These are phyloP conservation scores for Bubo blakistoni DNA, from an alignment of 2,113 vertebrate genomes.

Conservation along the genomic window DNA sequence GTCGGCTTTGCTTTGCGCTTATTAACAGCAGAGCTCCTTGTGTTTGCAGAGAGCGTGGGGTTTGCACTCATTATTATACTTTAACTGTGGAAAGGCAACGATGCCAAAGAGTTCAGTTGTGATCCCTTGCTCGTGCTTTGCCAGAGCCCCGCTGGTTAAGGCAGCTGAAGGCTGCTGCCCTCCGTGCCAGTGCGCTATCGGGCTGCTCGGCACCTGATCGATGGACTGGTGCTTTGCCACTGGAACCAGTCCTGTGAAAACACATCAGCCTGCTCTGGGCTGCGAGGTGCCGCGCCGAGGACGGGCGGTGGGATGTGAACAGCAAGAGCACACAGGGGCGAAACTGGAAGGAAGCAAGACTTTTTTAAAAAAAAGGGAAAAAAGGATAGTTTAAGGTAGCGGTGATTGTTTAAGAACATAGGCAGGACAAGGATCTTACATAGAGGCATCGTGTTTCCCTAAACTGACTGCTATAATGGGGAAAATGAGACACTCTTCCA, in stretches of 20 bases:
- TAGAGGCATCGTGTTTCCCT: neutral
- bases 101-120: neutral
- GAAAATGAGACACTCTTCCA: neutral
- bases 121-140: neutral
- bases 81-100: neutral
- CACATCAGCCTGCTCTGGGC: neutral
- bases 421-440: neutral
- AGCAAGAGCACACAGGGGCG: neutral
- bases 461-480: neutral
- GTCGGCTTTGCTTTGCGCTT: neutral
- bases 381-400: neutral
- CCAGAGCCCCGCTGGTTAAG: neutral
- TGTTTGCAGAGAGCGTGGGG: neutral
- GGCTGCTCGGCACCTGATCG: neutral
- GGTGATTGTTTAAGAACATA: neutral
- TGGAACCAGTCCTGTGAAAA: neutral
- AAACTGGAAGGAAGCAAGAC: neutral
- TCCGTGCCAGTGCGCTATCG: fast-evolving
- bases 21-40: neutral
- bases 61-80: neutral
- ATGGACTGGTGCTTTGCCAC: neutral
- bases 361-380: neutral
- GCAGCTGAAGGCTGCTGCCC: neutral
- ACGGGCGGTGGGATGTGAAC: neutral
- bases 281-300: neutral